A percentile compares a stretch with the other conserved stretches of the same genome.
These are phyloP conservation scores for Cacoxenus indagator DNA, from an alignment of 2,888 invertebrate genomes.

Conservation along the genomic window DNA sequence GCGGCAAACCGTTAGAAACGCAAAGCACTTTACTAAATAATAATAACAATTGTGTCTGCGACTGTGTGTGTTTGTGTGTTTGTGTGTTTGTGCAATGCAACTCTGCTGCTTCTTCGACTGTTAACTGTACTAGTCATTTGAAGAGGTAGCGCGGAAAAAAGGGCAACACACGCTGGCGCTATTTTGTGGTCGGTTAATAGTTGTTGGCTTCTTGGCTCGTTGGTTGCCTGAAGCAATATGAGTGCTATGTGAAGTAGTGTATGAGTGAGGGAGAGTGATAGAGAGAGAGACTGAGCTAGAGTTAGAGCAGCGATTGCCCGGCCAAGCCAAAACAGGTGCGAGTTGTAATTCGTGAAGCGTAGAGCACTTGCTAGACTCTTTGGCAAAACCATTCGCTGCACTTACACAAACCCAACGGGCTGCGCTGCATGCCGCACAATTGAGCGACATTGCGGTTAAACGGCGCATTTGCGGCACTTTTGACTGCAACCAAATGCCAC, in stretches of 20 bases:
- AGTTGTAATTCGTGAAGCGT: slow-evolving; percentile 35
- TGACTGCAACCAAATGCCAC: not conserved
- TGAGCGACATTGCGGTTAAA: slow-evolving; percentile 7
- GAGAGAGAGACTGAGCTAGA: too few species aligned
- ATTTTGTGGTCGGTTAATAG: too few species aligned
- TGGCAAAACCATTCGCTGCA: not conserved
- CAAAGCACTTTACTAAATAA: slow-evolving; percentile 14
- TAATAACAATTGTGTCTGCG: slow-evolving; percentile 7
- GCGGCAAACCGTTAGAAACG: not conserved
- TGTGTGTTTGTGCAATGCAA: too few species aligned
- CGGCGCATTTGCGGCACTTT: slow-evolving; percentile 7
- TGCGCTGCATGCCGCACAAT: not conserved
- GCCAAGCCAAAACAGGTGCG: slow-evolving; percentile 43
- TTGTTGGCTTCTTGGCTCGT: too few species aligned
- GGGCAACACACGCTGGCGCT: too few species aligned
- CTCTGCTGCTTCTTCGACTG: too few species aligned
- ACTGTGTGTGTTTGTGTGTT: not conserved
- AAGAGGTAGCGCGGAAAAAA: too few species aligned
- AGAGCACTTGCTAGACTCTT: slow-evolving; percentile 48
- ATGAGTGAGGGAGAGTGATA: too few species aligned
- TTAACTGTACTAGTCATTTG: too few species aligned
- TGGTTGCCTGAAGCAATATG: too few species aligned
- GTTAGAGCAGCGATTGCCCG: too few species aligned
- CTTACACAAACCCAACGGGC: not conserved
- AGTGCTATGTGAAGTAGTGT: too few species aligned